Evolutionary conservation across 2,797 vertebrate species (phyloP).

Genomic region (Distichodus sexfasciatus): DNA sequence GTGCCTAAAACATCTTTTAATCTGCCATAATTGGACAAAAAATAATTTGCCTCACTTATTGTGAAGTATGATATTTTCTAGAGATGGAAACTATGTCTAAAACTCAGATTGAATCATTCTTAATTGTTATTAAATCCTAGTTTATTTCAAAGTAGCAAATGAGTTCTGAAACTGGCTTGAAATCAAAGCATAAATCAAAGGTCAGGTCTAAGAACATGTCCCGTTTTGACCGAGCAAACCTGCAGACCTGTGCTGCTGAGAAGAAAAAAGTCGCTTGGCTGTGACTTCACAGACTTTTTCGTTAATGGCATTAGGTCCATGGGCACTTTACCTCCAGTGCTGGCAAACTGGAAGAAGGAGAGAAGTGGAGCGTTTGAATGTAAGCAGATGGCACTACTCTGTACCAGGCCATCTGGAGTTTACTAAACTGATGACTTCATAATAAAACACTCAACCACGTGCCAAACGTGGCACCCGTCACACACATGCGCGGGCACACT

Average conservation of each 20-base stretch:
- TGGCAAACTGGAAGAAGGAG: constrained; percentile 64
- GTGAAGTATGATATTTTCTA: too few relatives aligned
- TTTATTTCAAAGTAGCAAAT: constrained; percentile 14
- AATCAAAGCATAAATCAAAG: constrained; percentile 2
- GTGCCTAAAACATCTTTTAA: too few relatives aligned
- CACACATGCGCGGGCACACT: constrained; percentile 39
- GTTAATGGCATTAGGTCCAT: constrained; percentile 77
- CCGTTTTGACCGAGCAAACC: constrained; percentile 45
- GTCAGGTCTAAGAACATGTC: constrained; percentile 26
- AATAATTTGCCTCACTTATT: too few relatives aligned
- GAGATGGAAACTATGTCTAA: too few relatives aligned
- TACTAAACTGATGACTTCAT: constrained; percentile 83
- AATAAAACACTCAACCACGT: constrained; percentile 72
- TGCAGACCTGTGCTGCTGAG: constrained; percentile 57
- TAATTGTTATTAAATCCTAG: background rate
- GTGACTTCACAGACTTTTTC: constrained; percentile 78
- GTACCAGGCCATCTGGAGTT: constrained; percentile 77
- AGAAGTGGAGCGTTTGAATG: constrained; percentile 66
- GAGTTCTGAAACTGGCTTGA: constrained; percentile 19
- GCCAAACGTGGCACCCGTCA: constrained; percentile 71
- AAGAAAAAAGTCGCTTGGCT: constrained; percentile 74
- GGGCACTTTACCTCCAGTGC: constrained; percentile 60
- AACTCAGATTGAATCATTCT: background rate
- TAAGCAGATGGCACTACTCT: constrained; percentile 83
- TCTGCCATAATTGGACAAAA: too few relatives aligned